phyloP scores from a whole-genome alignment of 2,888 invertebrate genomes.

The Athetis lepigone region DNA sequence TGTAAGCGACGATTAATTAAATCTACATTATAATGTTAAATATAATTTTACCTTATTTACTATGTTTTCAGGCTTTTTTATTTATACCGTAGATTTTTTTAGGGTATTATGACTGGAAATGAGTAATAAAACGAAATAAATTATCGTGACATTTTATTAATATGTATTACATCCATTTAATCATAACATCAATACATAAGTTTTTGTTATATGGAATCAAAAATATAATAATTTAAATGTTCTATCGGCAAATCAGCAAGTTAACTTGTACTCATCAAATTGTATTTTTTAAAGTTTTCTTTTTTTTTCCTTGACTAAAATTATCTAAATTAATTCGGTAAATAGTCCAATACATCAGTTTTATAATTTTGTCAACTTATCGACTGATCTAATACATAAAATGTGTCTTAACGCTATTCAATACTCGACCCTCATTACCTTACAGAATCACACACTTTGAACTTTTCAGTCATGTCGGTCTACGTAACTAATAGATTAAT shows the following conservation, averaged over 20 bases:
- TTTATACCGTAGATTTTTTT: no score
- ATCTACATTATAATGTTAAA: no score
- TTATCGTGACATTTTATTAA: slow-evolving; percentile 63
- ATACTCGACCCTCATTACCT: slow-evolving; percentile 65
- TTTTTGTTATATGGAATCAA: slow-evolving; percentile 63
- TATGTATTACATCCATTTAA: slow-evolving; percentile 65
- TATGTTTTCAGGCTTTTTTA: no score
- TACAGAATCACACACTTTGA: slow-evolving; percentile 78
- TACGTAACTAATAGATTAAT: slow-evolving; percentile 63
- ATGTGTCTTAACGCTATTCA: slow-evolving; percentile 68
- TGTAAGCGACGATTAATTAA: no score
- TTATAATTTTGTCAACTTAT: slow-evolving; percentile 45
- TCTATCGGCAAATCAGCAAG: slow-evolving; percentile 48
- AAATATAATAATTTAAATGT: slow-evolving; percentile 64
- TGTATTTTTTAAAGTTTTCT: slow-evolving; percentile 44
- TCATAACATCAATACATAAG: slow-evolving; percentile 65
- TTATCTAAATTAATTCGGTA: slow-evolving; percentile 44
- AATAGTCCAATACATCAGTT: slow-evolving; percentile 37
- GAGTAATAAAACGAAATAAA: slow-evolving; percentile 23
- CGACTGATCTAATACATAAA: slow-evolving; percentile 56
- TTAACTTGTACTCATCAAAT: slow-evolving; percentile 64
- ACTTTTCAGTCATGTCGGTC: slow-evolving; percentile 77
- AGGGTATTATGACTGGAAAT: no score
- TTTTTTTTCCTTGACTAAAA: slow-evolving; percentile 32
- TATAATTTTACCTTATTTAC: no score